Conservation (phyloP, 2,888 invertebrate species). For the Spilosoma lubricipeda region DNA sequence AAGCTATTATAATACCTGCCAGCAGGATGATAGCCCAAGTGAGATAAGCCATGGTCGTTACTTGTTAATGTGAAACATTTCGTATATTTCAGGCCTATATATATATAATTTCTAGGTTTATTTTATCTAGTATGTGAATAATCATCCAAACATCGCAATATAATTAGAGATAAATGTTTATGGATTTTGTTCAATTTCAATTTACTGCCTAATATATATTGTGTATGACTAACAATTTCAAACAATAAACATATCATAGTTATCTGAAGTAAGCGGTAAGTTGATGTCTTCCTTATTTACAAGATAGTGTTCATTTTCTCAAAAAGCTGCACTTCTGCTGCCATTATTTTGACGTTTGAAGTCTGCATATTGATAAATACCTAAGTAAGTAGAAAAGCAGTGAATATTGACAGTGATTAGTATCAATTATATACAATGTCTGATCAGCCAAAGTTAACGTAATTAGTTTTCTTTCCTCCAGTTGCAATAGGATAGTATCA, state of each 20-base stretch:
- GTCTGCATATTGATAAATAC: background rate
- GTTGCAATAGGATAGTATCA: too few species aligned
- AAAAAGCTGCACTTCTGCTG: background rate
- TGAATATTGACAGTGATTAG: too few species aligned
- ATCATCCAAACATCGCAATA: constrained; percentile 3
- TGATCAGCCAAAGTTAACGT: too few species aligned
- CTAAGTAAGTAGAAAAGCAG: too few species aligned
- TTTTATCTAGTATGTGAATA: background rate
- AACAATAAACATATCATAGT: background rate
- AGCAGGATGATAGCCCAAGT: constrained; percentile 37
- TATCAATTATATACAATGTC: too few species aligned
- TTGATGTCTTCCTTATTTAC: background rate
- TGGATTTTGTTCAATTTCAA: background rate
- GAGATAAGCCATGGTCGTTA: constrained; percentile 36
- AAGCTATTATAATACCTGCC: constrained; percentile 41
- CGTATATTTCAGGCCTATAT: background rate
- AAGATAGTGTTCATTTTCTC: background rate
- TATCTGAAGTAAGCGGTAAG: background rate
- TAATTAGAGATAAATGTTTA: constrained; percentile 13
- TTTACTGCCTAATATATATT: background rate
- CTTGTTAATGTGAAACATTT: background rate
- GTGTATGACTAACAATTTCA: background rate
- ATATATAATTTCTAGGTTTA: background rate
- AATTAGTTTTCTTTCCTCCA: too few species aligned
- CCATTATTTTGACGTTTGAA: background rate